Conservation (phyloP, 2,888 invertebrate species). For the Epistrophe grossulariae region DNA sequence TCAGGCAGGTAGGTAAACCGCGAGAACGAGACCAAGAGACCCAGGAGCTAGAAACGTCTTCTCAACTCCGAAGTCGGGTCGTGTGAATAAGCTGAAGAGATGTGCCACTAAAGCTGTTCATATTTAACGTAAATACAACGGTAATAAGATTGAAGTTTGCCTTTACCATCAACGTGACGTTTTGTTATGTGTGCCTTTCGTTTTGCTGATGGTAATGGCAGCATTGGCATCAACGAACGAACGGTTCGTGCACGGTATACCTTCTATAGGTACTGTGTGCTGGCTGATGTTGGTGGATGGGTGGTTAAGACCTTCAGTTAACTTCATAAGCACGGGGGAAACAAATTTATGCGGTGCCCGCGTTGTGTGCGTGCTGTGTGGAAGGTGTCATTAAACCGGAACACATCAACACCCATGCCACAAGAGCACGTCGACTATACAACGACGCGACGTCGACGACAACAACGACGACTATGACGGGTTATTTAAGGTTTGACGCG, state of each 20-base stretch:
- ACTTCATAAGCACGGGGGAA: conserved; percentile 62
- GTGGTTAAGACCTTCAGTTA: conserved; percentile 58
- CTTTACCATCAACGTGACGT: conserved; percentile 39
- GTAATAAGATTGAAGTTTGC: conserved; percentile 72
- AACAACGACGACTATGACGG: conserved; percentile 16
- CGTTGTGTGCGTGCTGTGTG: conserved; percentile 38
- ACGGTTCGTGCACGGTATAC: not conserved
- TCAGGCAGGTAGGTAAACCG: not conserved
- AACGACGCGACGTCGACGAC: too few species aligned
- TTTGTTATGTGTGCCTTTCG: conserved; percentile 59
- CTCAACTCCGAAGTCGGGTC: conserved; percentile 26
- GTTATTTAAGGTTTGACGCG: conserved; percentile 71
- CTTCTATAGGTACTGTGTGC: not conserved
- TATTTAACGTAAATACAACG: conserved; percentile 74
- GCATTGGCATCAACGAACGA: not conserved
- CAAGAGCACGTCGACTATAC: not conserved
- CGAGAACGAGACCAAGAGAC: not conserved
- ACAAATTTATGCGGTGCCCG: conserved; percentile 55
- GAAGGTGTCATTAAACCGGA: conserved; percentile 72
- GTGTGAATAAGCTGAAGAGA: conserved; percentile 71
- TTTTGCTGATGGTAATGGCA: conserved; percentile 51
- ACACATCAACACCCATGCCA: conserved; percentile 45
- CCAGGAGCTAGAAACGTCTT: conserved; percentile 33
- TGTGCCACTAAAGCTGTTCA: conserved; percentile 73
- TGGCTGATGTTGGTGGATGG: conserved; percentile 11